Evolutionary conservation across 1,140 invertebrate genomes (phyloP).

Genomic region (Chironomus striatipennis): DNA sequence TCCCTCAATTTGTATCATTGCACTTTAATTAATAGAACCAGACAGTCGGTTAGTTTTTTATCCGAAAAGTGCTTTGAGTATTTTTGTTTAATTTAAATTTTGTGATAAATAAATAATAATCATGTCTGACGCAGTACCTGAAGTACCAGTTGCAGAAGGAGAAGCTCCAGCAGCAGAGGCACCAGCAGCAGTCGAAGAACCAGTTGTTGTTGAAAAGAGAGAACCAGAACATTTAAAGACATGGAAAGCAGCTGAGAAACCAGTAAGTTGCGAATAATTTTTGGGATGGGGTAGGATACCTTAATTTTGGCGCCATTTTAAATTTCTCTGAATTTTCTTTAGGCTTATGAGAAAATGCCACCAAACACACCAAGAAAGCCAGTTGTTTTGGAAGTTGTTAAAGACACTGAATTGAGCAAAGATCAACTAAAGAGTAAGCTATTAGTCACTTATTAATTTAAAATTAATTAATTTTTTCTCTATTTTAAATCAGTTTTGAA

Average conservation of each 20-base stretch:
- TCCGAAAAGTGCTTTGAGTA: no score
- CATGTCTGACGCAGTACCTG: not conserved
- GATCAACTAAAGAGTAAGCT: not conserved
- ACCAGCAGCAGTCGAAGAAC: not conserved
- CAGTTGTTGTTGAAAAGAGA: not conserved
- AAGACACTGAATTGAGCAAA: not conserved
- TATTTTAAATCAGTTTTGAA: not conserved
- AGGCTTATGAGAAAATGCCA: not conserved
- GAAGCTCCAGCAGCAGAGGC: not conserved
- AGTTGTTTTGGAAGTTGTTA: no score
- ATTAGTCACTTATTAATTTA: not conserved
- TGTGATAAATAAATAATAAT: no score
- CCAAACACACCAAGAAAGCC: not conserved
- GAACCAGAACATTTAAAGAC: not conserved
- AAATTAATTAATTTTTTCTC: not conserved
- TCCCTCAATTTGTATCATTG: no score
- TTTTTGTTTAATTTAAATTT: no score
- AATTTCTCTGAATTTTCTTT: no score
- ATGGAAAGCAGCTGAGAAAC: constrained; percentile 15
- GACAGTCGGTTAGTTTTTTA: no score
- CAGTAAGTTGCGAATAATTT: not conserved
- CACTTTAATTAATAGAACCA: no score
- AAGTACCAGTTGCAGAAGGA: no score
- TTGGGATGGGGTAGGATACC: no score
- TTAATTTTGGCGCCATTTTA: no score